Base-by-base conservation (phyloP, 2,113 vertebrate species). In the Bettongia penicillata region DNA sequence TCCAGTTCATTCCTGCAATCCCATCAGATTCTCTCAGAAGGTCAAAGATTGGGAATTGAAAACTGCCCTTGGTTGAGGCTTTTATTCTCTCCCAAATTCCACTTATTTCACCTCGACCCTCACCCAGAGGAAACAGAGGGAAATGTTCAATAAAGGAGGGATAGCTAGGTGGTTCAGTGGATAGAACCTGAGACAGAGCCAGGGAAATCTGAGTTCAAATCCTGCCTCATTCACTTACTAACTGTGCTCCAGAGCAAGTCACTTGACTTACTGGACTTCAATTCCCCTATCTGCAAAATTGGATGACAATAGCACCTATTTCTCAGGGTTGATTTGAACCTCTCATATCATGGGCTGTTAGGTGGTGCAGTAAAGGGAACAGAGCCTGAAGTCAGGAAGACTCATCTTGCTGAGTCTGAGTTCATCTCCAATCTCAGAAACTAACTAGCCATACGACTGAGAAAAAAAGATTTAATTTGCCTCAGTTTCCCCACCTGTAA, bases 1-100 rank as follows among this genome's bases (percentile, higher is more conserved):
- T 95, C 92, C 50, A 93, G 96, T 97, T 97, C 91, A 89, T 92
- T 95, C 95, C 94, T 96, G 91, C 93, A 90, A 94, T 51, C 31
- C 68, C 91, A 93, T 93, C 96, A 55, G 93, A 57, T 91, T 91
- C 52, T 52, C 47, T 28, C 0, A 16, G 90, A 92, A 31, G 51
- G 91, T 96, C 91, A 93, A 90, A 91, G 93, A 95, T 61, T 68
- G 77, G 68, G 37, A 77, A 84, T 93, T 92, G 37, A 94, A 48
- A 93, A 91, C 37, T 37, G 43, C 26, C 5, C 48, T 16, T 31
- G 49, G 1, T 51, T 16, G 49, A 51, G 90, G 48, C 25, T 90
- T 90, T 51, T 48, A 48, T 90, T 90, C 8, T 10, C 77, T 92
- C 94, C 48, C 26, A 96, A 50, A 84, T 90, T 53, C 84, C 31